Evolutionary conservation across 2,113 vertebrate species (phyloP).

Genomic region (Herpetotheres cachinnans): DNA sequence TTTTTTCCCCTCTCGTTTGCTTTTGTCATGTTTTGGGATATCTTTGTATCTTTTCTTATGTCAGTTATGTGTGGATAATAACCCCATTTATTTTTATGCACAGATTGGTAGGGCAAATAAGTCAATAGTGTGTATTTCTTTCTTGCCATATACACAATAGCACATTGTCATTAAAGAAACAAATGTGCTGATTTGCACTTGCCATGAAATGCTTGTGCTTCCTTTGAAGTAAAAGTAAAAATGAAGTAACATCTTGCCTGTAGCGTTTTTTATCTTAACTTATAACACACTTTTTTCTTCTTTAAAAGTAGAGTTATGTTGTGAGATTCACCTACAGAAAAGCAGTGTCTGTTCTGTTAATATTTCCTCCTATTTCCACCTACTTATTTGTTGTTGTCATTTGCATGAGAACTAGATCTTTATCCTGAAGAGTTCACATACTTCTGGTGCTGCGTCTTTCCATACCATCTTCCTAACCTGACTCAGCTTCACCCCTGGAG

Average conservation of each 20-base stretch:
- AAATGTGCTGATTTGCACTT: neutral
- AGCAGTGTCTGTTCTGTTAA: neutral
- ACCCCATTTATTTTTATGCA: neutral
- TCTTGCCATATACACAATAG: neutral
- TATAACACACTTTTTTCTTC: neutral
- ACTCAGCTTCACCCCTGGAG: neutral
- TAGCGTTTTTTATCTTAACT: neutral
- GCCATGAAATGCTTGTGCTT: neutral
- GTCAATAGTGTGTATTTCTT: neutral
- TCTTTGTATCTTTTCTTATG: neutral
- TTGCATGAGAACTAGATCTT: neutral
- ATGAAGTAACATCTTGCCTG: neutral
- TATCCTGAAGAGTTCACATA: neutral
- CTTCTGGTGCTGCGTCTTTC: neutral
- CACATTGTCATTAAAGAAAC: neutral
- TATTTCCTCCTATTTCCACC: neutral
- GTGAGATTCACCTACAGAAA: neutral
- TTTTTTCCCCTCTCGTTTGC: neutral
- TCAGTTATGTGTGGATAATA: neutral
- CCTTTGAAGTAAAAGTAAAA: neutral
- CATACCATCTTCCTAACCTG: neutral
- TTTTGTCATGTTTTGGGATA: neutral
- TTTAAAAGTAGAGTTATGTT: neutral
- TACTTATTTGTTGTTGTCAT: neutral
- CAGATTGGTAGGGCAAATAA: neutral